Percentiles rank a stretch among this genome's conserved stretches.
phyloP scores from a whole-genome alignment of 2,113 vertebrate genomes.

The Microtus richardsoni region DNA sequence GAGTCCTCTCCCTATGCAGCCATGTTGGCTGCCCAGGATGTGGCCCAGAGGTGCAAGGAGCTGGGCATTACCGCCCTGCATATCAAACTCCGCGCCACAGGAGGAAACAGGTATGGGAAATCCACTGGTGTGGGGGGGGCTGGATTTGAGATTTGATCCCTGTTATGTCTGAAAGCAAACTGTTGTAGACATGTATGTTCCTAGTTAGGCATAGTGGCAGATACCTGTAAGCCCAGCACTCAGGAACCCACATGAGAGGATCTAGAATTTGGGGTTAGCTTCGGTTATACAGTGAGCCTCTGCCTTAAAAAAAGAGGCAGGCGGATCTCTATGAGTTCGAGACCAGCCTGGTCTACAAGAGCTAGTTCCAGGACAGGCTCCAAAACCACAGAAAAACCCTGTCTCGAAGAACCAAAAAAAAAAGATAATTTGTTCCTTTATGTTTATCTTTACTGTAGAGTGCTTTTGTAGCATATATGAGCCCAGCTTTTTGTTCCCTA shows the following conservation, averaged over 20 bases:
- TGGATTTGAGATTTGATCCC: neutral
- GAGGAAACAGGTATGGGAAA: constrained; percentile 91
- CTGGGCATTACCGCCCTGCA: constrained; percentile 97
- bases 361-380: too few species aligned
- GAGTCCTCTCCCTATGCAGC: constrained; percentile 98
- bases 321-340: too few species aligned
- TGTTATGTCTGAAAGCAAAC: neutral
- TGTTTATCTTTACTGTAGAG: neutral
- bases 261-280: neutral
- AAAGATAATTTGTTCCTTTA: neutral
- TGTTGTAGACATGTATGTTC: neutral
- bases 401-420: too few species aligned
- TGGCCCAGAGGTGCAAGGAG: constrained; percentile 98
- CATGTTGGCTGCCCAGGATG: constrained; percentile 98
- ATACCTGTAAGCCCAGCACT: neutral
- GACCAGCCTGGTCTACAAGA: too few species aligned
- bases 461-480: neutral
- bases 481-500: too few species aligned
- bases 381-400: too few species aligned
- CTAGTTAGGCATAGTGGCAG: neutral
- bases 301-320: neutral
- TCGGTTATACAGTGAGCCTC: neutral
- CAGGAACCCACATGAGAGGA: neutral
- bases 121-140: too few species aligned
- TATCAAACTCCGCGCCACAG: constrained; percentile 97